Base-by-base conservation (phyloP, 2,888 invertebrate genomes). In the Hirtodrosophila duncani region DNA sequence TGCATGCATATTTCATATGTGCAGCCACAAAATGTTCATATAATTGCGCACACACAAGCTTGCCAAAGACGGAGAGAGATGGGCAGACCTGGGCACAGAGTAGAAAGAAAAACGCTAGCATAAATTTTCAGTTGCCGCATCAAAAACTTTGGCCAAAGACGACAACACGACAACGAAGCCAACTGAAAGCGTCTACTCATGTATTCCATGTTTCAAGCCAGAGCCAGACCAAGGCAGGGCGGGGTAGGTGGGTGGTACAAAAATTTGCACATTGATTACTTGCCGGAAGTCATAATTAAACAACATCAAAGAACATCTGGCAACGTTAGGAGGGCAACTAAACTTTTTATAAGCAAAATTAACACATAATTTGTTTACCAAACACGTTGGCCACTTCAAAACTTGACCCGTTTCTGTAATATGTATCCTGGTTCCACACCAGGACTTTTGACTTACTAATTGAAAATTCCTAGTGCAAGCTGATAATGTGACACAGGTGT, bases 1-100 rank as follows among this genome's bases (percentile, higher is more conserved):
- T 72, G 75, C 72, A 75, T 75, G 75, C 75, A 75, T 72, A 69
- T 72, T 72, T 75, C 75, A 75, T 75, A 69, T 75, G 69, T 74
- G 75, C 65, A 69, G 58, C 72, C 72, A 75, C 72, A 75, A 72
- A 72, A 72, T 72, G 69, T 57, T 71, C 69, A 67, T 69, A 68
- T 72, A 69, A 75, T 69, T 69, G 75, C 56, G 62, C 60, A 66
- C 63, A 66, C 63, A 61, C 70, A 38, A 58, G 50, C 50, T 65
- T 55, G 23, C 55, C 38, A 49, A 36, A 42, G 38, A 39, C 21
- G 52, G 27, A 39, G 31, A 31, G 27, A 45, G 44, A 45, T 45
- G 33, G 52, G 37, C 18, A 34, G 10, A 21, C 14, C 26, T 24
- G 27, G 11, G 27, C 9, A 11, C 30, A 17, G 20, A 5, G 11